A percentile compares a stretch with the other conserved stretches of the same genome.
These are phyloP conservation scores for Trinorchestia longiramus DNA, from an alignment of 1,140 invertebrate species.

Conservation along the genomic window DNA sequence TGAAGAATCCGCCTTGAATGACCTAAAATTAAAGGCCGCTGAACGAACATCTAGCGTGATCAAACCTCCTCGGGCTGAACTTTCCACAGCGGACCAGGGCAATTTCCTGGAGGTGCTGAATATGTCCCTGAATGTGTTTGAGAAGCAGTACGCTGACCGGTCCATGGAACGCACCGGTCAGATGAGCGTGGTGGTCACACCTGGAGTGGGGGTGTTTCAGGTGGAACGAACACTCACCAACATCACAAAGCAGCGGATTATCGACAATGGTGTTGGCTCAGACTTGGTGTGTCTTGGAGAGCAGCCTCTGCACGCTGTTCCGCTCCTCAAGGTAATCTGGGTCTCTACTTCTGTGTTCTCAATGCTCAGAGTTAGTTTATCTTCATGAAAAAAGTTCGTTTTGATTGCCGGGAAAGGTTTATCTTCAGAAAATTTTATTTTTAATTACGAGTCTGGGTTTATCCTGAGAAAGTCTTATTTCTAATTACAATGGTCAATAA, in stretches of 20 bases:
- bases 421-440: too few relatives aligned
- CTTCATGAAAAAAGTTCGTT: too few relatives aligned
- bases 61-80: conserved; percentile 75
- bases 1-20: background rate
- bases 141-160: conserved; percentile 97
- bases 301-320: conserved; percentile 97
- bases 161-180: conserved; percentile 98
- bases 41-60: background rate
- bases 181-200: conserved; percentile 96
- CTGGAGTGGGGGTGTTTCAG: conserved; percentile 97
- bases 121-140: conserved; percentile 98
- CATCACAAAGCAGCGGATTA: conserved; percentile 98
- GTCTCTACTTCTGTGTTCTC: too few relatives aligned
- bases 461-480: too few relatives aligned
- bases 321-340: conserved; percentile 78
- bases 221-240: conserved; percentile 97
- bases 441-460: too few relatives aligned
- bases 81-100: conserved; percentile 86
- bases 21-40: background rate
- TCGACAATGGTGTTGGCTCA: conserved; percentile 95
- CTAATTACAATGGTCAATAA: too few relatives aligned
- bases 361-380: too few relatives aligned
- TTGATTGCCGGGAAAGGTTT: too few relatives aligned
- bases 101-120: conserved; percentile 99
- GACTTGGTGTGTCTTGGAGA: conserved; percentile 98